Base-by-base conservation (phyloP, 2,888 invertebrate species). In the Stegophylla sp. region DNA sequence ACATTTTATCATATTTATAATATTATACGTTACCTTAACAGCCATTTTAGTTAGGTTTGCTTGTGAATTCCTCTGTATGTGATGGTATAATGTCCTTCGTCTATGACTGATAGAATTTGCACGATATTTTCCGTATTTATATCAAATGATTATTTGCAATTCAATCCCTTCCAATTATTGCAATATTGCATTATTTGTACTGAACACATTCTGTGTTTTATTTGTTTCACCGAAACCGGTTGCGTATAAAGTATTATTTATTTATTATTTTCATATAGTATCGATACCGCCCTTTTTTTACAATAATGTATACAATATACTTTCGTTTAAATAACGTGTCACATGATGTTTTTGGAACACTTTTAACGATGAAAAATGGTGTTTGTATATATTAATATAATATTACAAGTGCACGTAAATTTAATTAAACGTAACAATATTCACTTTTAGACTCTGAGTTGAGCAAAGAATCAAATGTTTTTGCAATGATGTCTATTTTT, bases 61-160 rank as follows among this genome's bases (percentile, higher is more conserved):
- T 48, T 28, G n/a, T 28, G 28, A 56, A 56, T 56, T 1, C 20
- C 12, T n/a, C 20, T 43, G 64, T 64, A 20, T 7, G 28, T 69
- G 1, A 20, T 1, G 12, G 12, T 56, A 12, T 1, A 20, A 20
- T 56, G 2, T n/a, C 7, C 34, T 17, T 15, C 3, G 45, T 34
- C 28, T 51, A 34, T n/a, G n/a, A 69, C 69, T 69, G 69, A 51
- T 69, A 28, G 7, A n/a, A 10, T 23, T 23, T 20, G 5, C 7
- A n/a, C 13, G 28, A 28, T 13, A 28, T 51, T 28, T n/a, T 51
- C 51, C 13, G 51, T 69, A 69, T 69, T 69, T 69, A 69, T 69
- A 34, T 28, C 28, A 7, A 34, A n/a, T 1, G 34, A 34, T 15
- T 12, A 20, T 69, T 20, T n/a, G 1, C 13, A 28, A 28, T 51